Evolutionary conservation across 1,140 invertebrate species (phyloP).

Genomic region (Microplitis demolitor): DNA sequence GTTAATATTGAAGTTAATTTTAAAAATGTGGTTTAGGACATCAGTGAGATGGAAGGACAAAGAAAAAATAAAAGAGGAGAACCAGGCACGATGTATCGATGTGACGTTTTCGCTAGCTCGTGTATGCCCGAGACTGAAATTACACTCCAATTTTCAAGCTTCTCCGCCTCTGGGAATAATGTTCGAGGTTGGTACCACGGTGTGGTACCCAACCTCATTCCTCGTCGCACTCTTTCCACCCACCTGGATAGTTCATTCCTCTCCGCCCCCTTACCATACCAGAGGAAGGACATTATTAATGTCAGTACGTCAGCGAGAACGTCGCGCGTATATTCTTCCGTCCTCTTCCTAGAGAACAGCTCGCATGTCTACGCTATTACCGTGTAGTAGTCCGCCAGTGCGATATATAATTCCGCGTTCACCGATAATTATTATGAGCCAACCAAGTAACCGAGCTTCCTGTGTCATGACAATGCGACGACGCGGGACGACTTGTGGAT

Average conservation of each 20-base stretch:
- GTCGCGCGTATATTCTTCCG: conserved; percentile 20
- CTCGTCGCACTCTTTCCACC: conserved; percentile 12
- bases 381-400: conserved; percentile 28
- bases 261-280: conserved; percentile 27
- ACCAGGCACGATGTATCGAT: conserved; percentile 23
- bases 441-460: conserved; percentile 24
- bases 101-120: conserved; percentile 18
- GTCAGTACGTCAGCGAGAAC: conserved; percentile 29
- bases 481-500: conserved; percentile 13
- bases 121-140: conserved; percentile 26
- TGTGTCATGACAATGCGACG: conserved; percentile 35
- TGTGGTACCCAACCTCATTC: conserved; percentile 29
- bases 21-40: not conserved
- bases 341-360: conserved; percentile 15
- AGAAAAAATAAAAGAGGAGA: not conserved
- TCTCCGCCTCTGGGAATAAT: conserved; percentile 33
- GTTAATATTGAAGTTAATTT: not conserved
- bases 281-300: conserved; percentile 24
- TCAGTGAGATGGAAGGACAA: not conserved
- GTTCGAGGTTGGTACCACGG: conserved; percentile 34
- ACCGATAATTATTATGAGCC: conserved; percentile 59
- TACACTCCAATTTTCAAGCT: conserved; percentile 33
- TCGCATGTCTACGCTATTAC: conserved; percentile 32
- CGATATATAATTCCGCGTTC: conserved; percentile 59
- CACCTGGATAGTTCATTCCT: conserved; percentile 40